Percentiles rank a stretch among this genome's conserved stretches.
Conservation (phyloP, 1,140 invertebrate species). For the Zaprionus tsacasi region DNA sequence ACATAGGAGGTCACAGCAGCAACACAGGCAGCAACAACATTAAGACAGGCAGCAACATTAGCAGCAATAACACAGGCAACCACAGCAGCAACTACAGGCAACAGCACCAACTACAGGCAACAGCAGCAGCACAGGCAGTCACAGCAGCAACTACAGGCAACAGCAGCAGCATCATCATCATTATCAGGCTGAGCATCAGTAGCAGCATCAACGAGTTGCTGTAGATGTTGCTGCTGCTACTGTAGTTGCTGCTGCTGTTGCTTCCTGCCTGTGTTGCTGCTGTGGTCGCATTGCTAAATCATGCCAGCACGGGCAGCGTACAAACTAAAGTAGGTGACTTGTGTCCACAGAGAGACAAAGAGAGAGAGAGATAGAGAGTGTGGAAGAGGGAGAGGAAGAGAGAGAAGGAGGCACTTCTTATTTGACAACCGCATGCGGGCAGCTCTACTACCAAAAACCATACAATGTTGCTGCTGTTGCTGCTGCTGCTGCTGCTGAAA, state of each 20-base stretch:
- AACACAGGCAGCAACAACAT: neutral
- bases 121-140: no score
- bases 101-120: no score
- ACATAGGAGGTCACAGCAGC: no score
- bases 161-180: constrained; percentile 35
- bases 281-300: constrained; percentile 57
- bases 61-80: constrained; percentile 22
- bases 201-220: constrained; percentile 38
- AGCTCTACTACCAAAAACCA: neutral
- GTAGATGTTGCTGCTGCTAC: neutral
- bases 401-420: constrained; percentile 38
- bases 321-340: constrained; percentile 72
- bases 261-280: constrained; percentile 26
- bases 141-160: no score
- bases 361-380: no score
- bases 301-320: constrained; percentile 41
- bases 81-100: no score
- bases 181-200: constrained; percentile 10
- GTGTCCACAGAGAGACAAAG: constrained; percentile 35
- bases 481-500: constrained; percentile 34
- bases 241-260: neutral
- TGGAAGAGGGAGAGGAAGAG: no score
- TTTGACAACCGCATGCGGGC: constrained; percentile 71
- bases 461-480: neutral
- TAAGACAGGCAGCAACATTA: constrained; percentile 29